phyloP scores from a whole-genome alignment of 2,797 vertebrate genomes.

The Chaenodraco wilsoni region DNA sequence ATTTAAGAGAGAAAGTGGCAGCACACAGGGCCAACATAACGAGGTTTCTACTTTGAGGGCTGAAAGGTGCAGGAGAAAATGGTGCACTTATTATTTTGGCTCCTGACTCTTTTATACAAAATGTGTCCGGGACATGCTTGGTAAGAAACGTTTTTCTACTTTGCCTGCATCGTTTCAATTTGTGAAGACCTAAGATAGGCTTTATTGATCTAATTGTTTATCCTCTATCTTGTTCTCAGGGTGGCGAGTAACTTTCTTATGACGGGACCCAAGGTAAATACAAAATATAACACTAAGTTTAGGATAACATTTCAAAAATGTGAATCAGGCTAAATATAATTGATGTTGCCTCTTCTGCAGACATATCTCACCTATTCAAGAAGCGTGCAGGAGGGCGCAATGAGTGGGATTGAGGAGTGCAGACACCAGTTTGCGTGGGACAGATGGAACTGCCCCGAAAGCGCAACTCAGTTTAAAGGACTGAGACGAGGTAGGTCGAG shows the following conservation, averaged over 20 bases:
- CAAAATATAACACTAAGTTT: not conserved
- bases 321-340: not conserved
- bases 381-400: conserved; percentile 91
- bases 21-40: conserved; percentile 35
- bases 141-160: conserved; percentile 66
- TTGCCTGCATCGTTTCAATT: not conserved
- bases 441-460: conserved; percentile 94
- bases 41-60: conserved; percentile 12
- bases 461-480: conserved; percentile 88
- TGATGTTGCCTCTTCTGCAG: conserved; percentile 68
- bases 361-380: conserved; percentile 89
- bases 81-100: conserved; percentile 55
- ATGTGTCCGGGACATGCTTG: conserved; percentile 71
- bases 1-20: conserved; percentile 65
- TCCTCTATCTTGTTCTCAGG: conserved; percentile 79
- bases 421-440: conserved; percentile 95
- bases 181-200: not conserved
- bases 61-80: conserved; percentile 50
- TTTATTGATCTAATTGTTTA: not conserved
- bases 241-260: conserved; percentile 95
- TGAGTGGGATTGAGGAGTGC: conserved; percentile 91
- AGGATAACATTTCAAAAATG: not conserved
- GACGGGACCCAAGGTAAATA: conserved; percentile 94
- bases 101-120: conserved; percentile 62
- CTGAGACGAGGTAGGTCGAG: conserved; percentile 86